These are phyloP conservation scores for Sternarchorhynchus goeldii DNA, from an alignment of 2,797 vertebrate genomes.

Conservation along the genomic window DNA sequence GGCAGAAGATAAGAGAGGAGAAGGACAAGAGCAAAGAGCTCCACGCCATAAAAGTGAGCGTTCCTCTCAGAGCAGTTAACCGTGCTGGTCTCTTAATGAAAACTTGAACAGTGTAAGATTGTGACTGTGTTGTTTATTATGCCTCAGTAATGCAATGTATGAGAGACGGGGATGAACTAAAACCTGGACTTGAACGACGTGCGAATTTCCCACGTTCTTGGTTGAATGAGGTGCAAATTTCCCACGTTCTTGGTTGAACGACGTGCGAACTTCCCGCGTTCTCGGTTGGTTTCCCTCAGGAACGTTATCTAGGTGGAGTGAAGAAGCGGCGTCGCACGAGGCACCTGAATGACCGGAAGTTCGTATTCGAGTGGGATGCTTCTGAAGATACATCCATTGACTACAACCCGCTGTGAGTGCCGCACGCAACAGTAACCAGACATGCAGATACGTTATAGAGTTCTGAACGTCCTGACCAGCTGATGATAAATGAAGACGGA, in stretches of 20 bases:
- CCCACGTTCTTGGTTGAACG: neutral
- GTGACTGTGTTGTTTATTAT: neutral
- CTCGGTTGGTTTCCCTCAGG: conserved; percentile 69
- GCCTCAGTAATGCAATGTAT: too few relatives aligned
- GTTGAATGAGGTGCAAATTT: neutral
- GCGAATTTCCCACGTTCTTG: too few relatives aligned
- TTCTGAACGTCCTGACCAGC: too few relatives aligned
- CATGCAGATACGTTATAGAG: too few relatives aligned
- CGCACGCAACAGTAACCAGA: neutral
- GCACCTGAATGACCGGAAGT: conserved; percentile 96
- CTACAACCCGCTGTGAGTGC: conserved; percentile 95
- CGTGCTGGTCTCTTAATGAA: too few relatives aligned
- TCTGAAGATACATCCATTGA: conserved; percentile 96
- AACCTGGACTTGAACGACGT: neutral
- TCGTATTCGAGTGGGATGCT: conserved; percentile 98
- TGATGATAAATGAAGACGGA: too few relatives aligned
- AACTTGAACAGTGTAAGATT: too few relatives aligned
- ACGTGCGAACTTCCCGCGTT: too few relatives aligned
- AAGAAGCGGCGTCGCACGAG: conserved; percentile 95
- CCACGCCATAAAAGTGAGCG: conserved; percentile 89
- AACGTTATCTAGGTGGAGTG: conserved; percentile 91
- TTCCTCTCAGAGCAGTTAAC: neutral
- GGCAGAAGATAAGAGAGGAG: conserved; percentile 94
- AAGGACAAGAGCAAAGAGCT: conserved; percentile 98
- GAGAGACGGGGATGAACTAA: neutral